Evolutionary conservation across 1,140 invertebrate genomes (phyloP), one percentile per base, ranked within the genome.

Genomic region (Nixonia krombeini): DNA sequence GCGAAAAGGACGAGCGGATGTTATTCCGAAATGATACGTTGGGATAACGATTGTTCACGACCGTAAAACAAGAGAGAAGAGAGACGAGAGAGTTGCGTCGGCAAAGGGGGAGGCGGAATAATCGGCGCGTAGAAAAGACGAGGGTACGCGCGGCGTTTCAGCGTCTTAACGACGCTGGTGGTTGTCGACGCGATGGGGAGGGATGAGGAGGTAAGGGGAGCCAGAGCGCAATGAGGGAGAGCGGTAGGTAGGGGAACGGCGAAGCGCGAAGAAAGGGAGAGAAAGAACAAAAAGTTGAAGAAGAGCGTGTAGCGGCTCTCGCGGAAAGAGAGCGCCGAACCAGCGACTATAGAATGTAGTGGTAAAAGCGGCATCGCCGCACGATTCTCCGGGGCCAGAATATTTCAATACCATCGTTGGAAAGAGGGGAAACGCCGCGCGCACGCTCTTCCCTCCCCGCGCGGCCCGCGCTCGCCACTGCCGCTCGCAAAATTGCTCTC

Each of bases 291-390:
- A 41, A 47, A 47, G 45, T 21, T 35, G 52, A 40, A 52, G 51
- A 35, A 52, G 62, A 49, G 44, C 56, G 38, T n/a, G n/a, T n/a
- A n/a, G n/a, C 42, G 52, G 13, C 16, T 10, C 31, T 15, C 44
- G 15, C 40, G 8, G 47, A 45, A 25, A 57, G 40, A 66, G 59
- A 35, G 40, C 49, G 40, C 53, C 55, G 67, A 52, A 47, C 26
- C 68, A 74, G 57, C 61, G 66, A 68, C 72, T 71, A 49, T 67
- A 57, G 55, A 67, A 10, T 45, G 13, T 26, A 26, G 42, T 29
- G 70, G 52, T 61, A 79, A 85, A 84, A 74, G 70, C 80, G 86
- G 86, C 86, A 87, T 87, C 87, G 83, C 74, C 82, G 86, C 87
- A 86, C 85, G 84, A 57, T 71, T 74, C 72, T 76, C 71, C 67